A percentile compares a stretch with the other conserved stretches of the same genome.
phyloP scores from a whole-genome alignment of 37 sponge, comb jelly and placozoan genomes.

The Aplysina aerophoba region DNA sequence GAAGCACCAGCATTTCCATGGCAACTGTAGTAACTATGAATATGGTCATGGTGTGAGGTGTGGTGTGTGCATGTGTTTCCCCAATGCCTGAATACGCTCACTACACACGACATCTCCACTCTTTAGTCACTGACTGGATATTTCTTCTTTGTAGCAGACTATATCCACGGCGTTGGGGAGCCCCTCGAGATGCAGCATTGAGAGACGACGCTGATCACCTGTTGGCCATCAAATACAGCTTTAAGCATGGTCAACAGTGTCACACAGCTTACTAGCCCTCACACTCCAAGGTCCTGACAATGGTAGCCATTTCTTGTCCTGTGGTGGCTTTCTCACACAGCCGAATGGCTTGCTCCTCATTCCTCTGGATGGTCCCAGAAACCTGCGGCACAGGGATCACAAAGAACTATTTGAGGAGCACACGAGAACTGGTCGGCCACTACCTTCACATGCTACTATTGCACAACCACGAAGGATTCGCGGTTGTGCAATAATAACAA shows the following conservation, averaged over 20 bases:
- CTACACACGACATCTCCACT: not conserved
- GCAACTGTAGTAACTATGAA: too few relatives aligned
- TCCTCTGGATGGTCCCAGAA: not conserved
- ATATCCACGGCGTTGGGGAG: not conserved
- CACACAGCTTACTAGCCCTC: not conserved
- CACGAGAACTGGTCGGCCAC: too few relatives aligned
- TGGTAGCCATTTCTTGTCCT: not conserved
- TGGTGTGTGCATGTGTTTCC: too few relatives aligned
- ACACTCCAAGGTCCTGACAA: constrained; percentile 9
- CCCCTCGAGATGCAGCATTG: too few relatives aligned
- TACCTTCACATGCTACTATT: too few relatives aligned
- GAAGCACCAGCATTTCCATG: too few relatives aligned
- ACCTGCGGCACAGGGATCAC: not conserved
- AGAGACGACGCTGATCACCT: not conserved
- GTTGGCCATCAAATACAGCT: too few relatives aligned
- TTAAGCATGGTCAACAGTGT: too few relatives aligned
- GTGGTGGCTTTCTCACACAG: not conserved
- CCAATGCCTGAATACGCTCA: too few relatives aligned
- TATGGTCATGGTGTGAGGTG: too few relatives aligned
- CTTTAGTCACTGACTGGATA: not conserved
- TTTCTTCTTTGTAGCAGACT: constrained; percentile 13
- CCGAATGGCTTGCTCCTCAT: not conserved
- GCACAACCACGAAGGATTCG: too few relatives aligned
- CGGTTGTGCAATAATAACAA: too few relatives aligned
- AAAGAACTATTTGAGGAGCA: not conserved